Percentiles rank a stretch among this genome's conserved stretches.
Evolutionary conservation across 2,888 invertebrate genomes (phyloP).

Genomic region (Stenolophus ochropezus): DNA sequence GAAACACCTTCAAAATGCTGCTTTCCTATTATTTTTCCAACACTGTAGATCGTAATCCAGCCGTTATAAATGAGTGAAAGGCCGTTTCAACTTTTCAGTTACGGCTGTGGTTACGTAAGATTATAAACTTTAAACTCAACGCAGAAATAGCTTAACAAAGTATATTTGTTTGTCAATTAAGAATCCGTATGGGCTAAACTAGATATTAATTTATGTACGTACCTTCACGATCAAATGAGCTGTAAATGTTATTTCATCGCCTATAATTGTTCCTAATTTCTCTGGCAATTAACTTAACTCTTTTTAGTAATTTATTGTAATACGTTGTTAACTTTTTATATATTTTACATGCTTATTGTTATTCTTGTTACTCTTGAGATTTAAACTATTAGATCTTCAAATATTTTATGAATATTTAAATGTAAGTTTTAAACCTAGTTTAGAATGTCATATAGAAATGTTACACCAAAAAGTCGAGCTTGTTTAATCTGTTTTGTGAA

Average conservation of each 20-base stretch:
- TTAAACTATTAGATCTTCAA: constrained; percentile 11
- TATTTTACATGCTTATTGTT: constrained; percentile 35
- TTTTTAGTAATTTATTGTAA: constrained; percentile 27
- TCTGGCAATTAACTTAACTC: constrained; percentile 19
- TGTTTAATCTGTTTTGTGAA: constrained; percentile 34
- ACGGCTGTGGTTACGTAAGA: too few species aligned
- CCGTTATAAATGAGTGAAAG: too few species aligned
- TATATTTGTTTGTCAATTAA: constrained; percentile 8
- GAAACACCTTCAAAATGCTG: too few species aligned
- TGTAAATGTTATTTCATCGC: constrained; percentile 20
- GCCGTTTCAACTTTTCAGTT: too few species aligned
- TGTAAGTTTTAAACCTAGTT: constrained; percentile 9
- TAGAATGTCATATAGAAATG: background rate
- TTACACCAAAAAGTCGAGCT: constrained; percentile 15
- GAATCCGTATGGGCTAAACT: background rate
- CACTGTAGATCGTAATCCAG: too few species aligned
- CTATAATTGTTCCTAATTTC: constrained; percentile 21
- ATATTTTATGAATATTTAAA: constrained; percentile 31
- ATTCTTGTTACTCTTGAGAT: constrained; percentile 18
- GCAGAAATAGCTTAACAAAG: background rate
- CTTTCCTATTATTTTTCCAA: too few species aligned
- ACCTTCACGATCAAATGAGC: background rate
- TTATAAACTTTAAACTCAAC: too few species aligned
- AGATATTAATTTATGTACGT: constrained; percentile 22
- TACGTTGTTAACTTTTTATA: constrained; percentile 40